Evolutionary conservation across 2,888 invertebrate species (phyloP), one percentile per base, ranked within the genome.

Genomic region (Anthrax anthrax): DNA sequence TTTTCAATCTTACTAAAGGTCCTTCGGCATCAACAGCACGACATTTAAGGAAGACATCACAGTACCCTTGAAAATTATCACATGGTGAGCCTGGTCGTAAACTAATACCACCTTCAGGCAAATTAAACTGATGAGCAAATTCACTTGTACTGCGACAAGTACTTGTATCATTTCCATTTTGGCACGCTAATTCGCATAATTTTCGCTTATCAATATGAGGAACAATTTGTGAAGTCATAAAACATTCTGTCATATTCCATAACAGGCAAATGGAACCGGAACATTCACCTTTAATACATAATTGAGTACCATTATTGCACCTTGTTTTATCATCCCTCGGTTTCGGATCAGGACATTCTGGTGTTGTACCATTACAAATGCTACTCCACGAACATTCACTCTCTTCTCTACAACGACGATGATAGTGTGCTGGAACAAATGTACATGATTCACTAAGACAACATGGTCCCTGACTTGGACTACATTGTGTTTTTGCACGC

Each of bases 41-140:
- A 66, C 98, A 98, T 69, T 95, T 96, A 45, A 92, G 81, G 73
- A 99, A 98, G 53, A 98, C 97, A 73, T 99, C 98, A 73, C 98
- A 98, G 71, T 98, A 99, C 44, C 98, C 97, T 80, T 90, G 89
- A 74, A 94, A 98, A 70, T 98, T 95, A 70, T 98, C 95, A 69
- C 98, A 98, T 0, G 98, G 97, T 42, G 96, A 92, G 18, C 98
- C 96, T 8, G 95, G 95, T 43, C 92, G 74, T 52, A 96, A 70
- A 56, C 85, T 88, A 54, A 90, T 89, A 16, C 89, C 90, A 14
- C 84, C 87, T 1, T 70, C 68, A 0, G 87, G 86, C 57, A 90
- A 66, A 23, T 81, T 82, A 19, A 83, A 81, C 19, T 73, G 61
- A 12, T 74, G 67, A 1, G 87, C 84, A 67, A 91, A 88, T 65